Evolutionary conservation across 2,888 invertebrate species (phyloP).

Genomic region (Trichopria drosophilae): DNA sequence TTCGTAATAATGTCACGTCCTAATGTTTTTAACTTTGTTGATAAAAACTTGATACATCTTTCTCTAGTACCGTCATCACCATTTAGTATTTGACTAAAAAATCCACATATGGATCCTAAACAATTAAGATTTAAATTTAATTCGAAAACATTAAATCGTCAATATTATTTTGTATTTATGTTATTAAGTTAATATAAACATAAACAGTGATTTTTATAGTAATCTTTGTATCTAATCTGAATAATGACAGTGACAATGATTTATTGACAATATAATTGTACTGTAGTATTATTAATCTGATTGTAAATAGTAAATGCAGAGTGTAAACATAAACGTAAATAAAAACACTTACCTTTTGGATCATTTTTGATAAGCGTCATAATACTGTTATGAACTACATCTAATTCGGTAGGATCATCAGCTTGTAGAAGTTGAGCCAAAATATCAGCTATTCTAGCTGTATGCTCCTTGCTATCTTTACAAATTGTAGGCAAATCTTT

Average conservation of each 20-base stretch:
- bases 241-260: too few relatives aligned
- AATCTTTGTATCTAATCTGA: too few relatives aligned
- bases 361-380: conserved; percentile 76
- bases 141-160: not conserved
- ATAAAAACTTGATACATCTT: conserved; percentile 83
- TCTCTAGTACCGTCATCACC: conserved; percentile 80
- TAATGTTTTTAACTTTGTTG: conserved; percentile 78
- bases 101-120: conserved; percentile 66
- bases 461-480: conserved; percentile 80
- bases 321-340: not conserved
- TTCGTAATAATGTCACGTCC: conserved; percentile 77
- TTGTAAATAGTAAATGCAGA: too few relatives aligned
- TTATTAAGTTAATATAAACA: conserved; percentile 1
- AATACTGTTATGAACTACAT: conserved; percentile 81
- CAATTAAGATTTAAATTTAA: conserved; percentile 2
- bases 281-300: too few relatives aligned
- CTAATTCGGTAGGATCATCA: conserved; percentile 82
- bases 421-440: conserved; percentile 87
- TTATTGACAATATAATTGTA: too few relatives aligned
- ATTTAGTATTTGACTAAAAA: conserved; percentile 70
- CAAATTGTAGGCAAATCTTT: conserved; percentile 87
- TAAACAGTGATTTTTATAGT: too few relatives aligned
- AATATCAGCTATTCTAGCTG: conserved; percentile 87
- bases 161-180: not conserved
- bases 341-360: conserved; percentile 61